Percentiles rank a stretch among this genome's conserved stretches.
phyloP scores from a whole-genome alignment of 2,888 invertebrate genomes.

The Alloplasta piceator region DNA sequence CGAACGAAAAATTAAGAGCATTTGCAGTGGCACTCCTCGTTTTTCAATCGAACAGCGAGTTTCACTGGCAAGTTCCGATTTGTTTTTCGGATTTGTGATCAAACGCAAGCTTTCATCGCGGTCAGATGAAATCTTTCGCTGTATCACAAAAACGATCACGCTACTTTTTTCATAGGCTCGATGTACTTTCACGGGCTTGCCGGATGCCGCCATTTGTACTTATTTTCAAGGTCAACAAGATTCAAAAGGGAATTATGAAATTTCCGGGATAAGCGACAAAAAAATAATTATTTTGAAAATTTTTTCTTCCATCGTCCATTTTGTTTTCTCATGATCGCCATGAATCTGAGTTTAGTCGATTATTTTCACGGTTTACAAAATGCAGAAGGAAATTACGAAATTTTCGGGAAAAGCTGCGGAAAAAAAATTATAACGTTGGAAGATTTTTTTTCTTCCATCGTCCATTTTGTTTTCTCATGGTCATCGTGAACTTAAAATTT shows the following conservation, averaged over 20 bases:
- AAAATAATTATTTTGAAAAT: slow-evolving; percentile 1
- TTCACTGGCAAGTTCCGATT: not conserved
- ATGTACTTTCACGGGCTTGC: not conserved
- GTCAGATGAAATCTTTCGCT: not conserved
- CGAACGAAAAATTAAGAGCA: not conserved
- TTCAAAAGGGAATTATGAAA: not conserved
- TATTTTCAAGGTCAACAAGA: slow-evolving; percentile 41
- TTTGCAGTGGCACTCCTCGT: not conserved
- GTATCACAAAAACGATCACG: not conserved
- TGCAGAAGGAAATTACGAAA: too few relatives aligned
- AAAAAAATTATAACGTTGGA: too few relatives aligned
- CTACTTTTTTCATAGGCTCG: too few relatives aligned
- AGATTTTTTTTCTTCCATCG: too few relatives aligned
- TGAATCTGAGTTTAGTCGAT: not conserved
- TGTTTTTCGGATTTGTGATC: not conserved
- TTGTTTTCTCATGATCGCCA: not conserved
- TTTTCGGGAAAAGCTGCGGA: too few relatives aligned
- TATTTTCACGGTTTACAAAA: too few relatives aligned
- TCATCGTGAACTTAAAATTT: too few relatives aligned
- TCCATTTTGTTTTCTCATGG: too few relatives aligned
- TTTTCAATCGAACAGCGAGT: not conserved
- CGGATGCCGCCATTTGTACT: slow-evolving; percentile 56
- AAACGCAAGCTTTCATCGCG: not conserved
- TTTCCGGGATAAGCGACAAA: not conserved
- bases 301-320: not conserved